Conservation (phyloP, 2,888 invertebrate genomes). For the Bembecia ichneumoniformis region DNA sequence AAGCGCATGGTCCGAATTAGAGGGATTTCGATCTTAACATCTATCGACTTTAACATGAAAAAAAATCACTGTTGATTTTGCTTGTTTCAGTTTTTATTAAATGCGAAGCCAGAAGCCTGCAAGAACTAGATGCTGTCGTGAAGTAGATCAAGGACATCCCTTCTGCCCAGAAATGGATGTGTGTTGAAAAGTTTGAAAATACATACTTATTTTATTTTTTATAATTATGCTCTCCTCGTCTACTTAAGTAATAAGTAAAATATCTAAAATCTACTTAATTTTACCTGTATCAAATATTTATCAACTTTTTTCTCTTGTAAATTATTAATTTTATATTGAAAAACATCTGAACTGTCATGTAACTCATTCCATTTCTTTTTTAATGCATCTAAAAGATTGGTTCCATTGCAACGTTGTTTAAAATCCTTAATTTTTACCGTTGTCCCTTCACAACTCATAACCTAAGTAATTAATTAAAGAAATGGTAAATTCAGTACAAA, state of each 20-base stretch:
- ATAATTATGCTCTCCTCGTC: neutral
- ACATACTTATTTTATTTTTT: neutral
- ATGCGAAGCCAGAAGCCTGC: no score
- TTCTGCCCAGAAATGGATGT: neutral
- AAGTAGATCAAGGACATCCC: no score
- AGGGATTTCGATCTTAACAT: no score
- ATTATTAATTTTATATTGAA: conserved; percentile 46
- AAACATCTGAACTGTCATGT: conserved; percentile 28
- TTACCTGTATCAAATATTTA: conserved; percentile 44
- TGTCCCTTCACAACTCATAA: neutral
- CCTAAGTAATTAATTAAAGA: no score
- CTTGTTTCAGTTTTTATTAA: no score
- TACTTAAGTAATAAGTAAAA: neutral
- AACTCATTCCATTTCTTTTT: conserved; percentile 44
- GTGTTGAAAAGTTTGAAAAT: no score
- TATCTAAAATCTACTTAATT: neutral
- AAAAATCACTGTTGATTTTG: no score
- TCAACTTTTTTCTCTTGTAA: conserved; percentile 33
- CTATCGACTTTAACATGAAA: no score
- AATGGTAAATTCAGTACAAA: no score
- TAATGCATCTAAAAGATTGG: conserved; percentile 5
- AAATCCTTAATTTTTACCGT: neutral
- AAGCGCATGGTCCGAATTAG: no score
- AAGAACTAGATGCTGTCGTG: no score
- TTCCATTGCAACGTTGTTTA: neutral